Conservation (phyloP, 2,888 invertebrate species). For the Molanna angustata region DNA sequence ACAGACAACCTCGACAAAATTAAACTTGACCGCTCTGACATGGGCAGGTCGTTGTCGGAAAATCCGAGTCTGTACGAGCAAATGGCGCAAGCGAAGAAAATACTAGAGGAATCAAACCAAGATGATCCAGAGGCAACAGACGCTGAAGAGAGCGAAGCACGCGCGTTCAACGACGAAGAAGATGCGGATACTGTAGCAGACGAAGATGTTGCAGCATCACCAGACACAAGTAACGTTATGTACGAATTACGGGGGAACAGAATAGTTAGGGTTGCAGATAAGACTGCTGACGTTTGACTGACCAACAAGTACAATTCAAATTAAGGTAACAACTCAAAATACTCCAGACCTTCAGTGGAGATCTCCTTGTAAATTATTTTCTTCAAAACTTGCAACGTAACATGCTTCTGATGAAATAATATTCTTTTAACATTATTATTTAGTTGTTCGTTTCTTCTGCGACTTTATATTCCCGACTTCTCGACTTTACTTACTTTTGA, state of each 20-base stretch:
- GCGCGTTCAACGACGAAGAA: constrained; percentile 36
- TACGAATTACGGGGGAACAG: constrained; percentile 52
- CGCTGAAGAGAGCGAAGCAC: neutral
- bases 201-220: constrained; percentile 34
- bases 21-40: constrained; percentile 17
- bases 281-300: constrained; percentile 23
- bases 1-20: constrained; percentile 23
- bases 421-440: too few relatives aligned
- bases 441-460: too few relatives aligned
- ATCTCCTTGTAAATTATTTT: too few relatives aligned
- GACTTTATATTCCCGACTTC: too few relatives aligned
- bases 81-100: constrained; percentile 18
- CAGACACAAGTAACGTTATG: constrained; percentile 10
- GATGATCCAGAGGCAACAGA: too few relatives aligned
- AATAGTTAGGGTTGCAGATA: constrained; percentile 40
- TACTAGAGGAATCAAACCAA: too few relatives aligned
- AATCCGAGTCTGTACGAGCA: constrained; percentile 9
- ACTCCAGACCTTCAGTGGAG: neutral
- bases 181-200: constrained; percentile 37
- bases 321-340: constrained; percentile 2
- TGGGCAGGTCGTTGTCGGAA: constrained; percentile 4
- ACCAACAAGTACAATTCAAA: constrained; percentile 25
- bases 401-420: too few relatives aligned
- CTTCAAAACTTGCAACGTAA: too few relatives aligned
- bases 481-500: too few relatives aligned